Conservation (phyloP, 2,797 vertebrate species). For the Amblyraja radiata region DNA sequence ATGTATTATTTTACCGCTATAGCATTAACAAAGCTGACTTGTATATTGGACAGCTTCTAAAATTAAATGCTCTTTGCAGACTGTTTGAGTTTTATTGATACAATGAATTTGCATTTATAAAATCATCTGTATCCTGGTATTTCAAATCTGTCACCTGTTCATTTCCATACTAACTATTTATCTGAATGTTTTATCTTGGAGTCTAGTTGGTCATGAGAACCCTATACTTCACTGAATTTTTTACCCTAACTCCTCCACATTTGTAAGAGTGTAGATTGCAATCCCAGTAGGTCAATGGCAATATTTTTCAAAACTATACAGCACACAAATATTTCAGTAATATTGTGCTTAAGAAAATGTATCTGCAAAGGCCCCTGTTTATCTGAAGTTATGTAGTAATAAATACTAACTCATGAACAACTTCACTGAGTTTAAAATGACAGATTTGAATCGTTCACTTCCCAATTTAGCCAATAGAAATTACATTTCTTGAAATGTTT, state of each 20-base stretch:
- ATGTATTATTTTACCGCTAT: not conserved
- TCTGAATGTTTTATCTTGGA: not conserved
- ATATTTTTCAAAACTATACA: not conserved
- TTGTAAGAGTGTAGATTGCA: not conserved
- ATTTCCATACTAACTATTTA: not conserved
- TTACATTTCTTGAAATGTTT: not conserved
- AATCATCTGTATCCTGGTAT: not conserved
- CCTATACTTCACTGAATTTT: not conserved
- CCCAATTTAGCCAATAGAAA: not conserved
- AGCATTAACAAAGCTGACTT: not conserved
- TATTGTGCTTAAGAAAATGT: not conserved
- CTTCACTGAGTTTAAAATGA: not conserved
- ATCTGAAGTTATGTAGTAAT: not conserved
- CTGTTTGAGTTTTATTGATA: not conserved
- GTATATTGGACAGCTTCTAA: not conserved
- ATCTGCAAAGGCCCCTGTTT: not conserved
- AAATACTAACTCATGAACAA: not conserved
- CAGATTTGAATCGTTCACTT: not conserved
- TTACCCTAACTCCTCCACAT: not conserved
- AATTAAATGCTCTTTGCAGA: slow-evolving; percentile 8
- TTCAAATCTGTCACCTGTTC: no score
- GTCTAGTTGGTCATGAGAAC: not conserved
- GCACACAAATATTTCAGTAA: not conserved
- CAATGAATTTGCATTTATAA: not conserved
- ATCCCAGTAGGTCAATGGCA: not conserved